Evolutionary conservation across 64 coral and sea anemone species (phyloP), one percentile per base, ranked within the genome.

Genomic region (Montipora capricornis): DNA sequence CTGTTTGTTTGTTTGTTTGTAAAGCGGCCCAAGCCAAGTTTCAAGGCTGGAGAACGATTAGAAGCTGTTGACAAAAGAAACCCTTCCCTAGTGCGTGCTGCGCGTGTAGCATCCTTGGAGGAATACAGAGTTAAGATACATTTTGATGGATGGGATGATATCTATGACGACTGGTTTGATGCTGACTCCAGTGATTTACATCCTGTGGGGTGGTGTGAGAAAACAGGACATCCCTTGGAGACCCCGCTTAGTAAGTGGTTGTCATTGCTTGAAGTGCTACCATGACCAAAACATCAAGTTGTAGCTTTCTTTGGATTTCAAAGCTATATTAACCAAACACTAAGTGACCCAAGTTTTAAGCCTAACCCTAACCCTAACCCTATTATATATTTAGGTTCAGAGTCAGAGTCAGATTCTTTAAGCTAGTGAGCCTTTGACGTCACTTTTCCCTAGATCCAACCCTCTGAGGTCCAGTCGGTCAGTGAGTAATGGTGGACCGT

Each of bases 111-210:
- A 0, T 68, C 87, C 19, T 24, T 93, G 1, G 95, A 92, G 6
- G 95, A 96, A 6, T 96, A 96, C 74, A 91, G 91, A 87, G 73
- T 99, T 12, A 94, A 92, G 89, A 44, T 99, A 6, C 95, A 94
- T 74, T 96, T 93, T 90, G 98, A 99, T 45, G 98, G 98, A 60
- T 99, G 98, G 98, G 98, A 99, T 87, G 89, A 96, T 24, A 96
- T 99, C 17, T 99, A 99, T 66, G 98, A 99, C 76, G 98, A 99
- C 50, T 99, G 98, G 98, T 99, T 94, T 70, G 98, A 99, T 79
- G 95, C 95, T 77, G 98, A 99, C 48, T 96, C 95, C 9, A 92
- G 58, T 14, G 98, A 99, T 68, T 68, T 99, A 24, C 98, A 99
- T 86, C 98, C 98, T 0, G 89, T 94, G 16, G 91, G 89, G n/a